Conservation (phyloP, 2,797 vertebrate genomes). For the Phrynocephalus forsythii region DNA sequence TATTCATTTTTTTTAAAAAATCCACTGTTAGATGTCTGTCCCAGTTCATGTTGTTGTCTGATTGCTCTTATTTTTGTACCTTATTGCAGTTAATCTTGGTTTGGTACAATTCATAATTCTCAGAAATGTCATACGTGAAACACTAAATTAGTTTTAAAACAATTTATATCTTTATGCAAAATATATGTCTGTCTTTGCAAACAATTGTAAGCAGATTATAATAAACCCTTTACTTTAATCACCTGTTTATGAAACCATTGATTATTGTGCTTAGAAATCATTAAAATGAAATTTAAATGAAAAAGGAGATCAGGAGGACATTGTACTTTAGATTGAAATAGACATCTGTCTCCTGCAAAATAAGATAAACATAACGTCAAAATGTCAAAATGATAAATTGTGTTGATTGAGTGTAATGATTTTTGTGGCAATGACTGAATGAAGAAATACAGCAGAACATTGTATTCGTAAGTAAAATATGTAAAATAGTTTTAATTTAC, state of each 20-base stretch:
- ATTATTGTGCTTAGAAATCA: conserved; percentile 69
- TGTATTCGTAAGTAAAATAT: conserved; percentile 65
- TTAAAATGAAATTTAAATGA: conserved; percentile 66
- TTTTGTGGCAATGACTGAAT: conserved; percentile 65
- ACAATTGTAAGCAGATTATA: conserved; percentile 93
- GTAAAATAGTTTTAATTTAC: conserved; percentile 71
- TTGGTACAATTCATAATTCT: conserved; percentile 90
- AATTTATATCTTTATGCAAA: conserved; percentile 96
- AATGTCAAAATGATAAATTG: conserved; percentile 56
- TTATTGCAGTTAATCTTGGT: conserved; percentile 88
- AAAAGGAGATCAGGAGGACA: conserved; percentile 34
- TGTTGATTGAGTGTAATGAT: conserved; percentile 53
- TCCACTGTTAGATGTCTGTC: conserved; percentile 85
- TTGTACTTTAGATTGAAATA: conserved; percentile 73
- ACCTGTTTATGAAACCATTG: conserved; percentile 79
- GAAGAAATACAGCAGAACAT: conserved; percentile 58
- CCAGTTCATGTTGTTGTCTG: conserved; percentile 81
- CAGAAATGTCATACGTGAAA: conserved; percentile 86
- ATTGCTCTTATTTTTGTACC: conserved; percentile 85
- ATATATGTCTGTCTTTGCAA: conserved; percentile 95
- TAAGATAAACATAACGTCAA: conserved; percentile 62
- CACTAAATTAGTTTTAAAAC: conserved; percentile 90
- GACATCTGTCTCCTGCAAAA: conserved; percentile 73
- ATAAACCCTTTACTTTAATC: conserved; percentile 93
- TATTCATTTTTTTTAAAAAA: conserved; percentile 85